Base-by-base conservation (phyloP, 92 coral and sea anemone species). In the Siderastrea radians region DNA sequence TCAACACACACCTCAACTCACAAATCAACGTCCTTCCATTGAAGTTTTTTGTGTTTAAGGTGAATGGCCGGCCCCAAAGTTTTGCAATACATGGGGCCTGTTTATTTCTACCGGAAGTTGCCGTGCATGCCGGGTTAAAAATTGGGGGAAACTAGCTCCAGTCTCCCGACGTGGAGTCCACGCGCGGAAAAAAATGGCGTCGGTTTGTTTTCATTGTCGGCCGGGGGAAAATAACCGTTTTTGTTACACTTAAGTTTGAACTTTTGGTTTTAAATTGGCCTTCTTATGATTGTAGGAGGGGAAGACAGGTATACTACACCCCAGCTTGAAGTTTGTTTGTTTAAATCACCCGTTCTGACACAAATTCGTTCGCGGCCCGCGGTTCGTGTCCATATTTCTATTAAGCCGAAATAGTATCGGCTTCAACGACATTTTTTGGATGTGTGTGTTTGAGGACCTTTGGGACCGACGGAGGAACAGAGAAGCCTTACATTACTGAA, bases 61-160 rank as follows among this genome's bases (percentile, higher is more conserved):
- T n/a, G n/a, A n/a, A n/a, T n/a, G n/a, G n/a, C n/a, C n/a, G n/a
- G n/a, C n/a, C n/a, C n/a, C n/a, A n/a, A n/a, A n/a, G n/a, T n/a
- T n/a, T n/a, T n/a, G n/a, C n/a, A n/a, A n/a, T n/a, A n/a, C n/a
- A n/a, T n/a, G n/a, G n/a, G n/a, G n/a, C n/a, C 38, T 26, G 38
- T 0, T 26, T 0, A 26, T 26, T 26, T 26, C 38, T 26, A 26
- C 38, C 38, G 38, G 38, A 26, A 26, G 38, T 26, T 26, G 38
- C 38, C 0, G 38, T 26, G 38, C 38, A 26, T 26, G 38, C 38
- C 0, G 38, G 38, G 38, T 26, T 26, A 65, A 65, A 65, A 3
- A 16, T 65, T 45, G 17, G 69, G 69, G 69, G 69, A 65, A n/a
- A 65, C 69, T 65, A 1, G 69, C 69, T 15, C 69, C 69, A 65